A percentile compares a stretch with the other conserved stretches of the same genome.
Evolutionary conservation across 1,140 invertebrate species (phyloP).

Genomic region (Drosophila tsacasi): DNA sequence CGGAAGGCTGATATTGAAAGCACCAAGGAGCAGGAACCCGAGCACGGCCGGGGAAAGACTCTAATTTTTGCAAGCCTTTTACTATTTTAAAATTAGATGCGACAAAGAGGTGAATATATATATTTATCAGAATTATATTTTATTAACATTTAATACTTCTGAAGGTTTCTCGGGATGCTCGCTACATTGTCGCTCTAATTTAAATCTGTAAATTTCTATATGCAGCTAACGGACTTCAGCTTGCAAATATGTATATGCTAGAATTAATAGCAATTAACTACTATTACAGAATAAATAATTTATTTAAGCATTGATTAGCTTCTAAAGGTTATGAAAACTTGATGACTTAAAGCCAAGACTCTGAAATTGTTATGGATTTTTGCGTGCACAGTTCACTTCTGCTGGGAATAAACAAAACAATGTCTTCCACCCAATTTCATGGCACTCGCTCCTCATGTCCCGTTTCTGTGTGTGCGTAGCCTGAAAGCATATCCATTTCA

Average conservation of each 20-base stretch:
- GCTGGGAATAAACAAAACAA: conserved; percentile 24
- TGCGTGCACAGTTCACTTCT: conserved; percentile 14
- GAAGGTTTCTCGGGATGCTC: neutral
- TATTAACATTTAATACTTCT: neutral
- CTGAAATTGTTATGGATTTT: conserved; percentile 11
- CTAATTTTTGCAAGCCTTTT: neutral
- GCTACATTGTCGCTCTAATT: neutral
- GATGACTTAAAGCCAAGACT: conserved; percentile 10
- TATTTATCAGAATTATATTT: accelerated
- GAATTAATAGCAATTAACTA: neutral
- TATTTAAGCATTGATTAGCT: neutral
- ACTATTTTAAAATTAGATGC: neutral
- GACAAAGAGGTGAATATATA: neutral
- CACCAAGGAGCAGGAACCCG: neutral
- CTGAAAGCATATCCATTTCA: conserved; percentile 83
- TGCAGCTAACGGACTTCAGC: neutral
- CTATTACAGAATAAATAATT: neutral
- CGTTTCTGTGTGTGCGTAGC: conserved; percentile 57
- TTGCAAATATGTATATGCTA: neutral
- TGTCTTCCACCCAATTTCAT: conserved; percentile 16
- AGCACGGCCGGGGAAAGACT: too few species aligned
- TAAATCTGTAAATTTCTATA: neutral
- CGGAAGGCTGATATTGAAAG: neutral
- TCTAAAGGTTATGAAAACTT: neutral
- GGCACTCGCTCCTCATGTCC: conserved; percentile 3